phyloP scores from a whole-genome alignment of 1,140 invertebrate species.

The Drosophila carrolli region DNA sequence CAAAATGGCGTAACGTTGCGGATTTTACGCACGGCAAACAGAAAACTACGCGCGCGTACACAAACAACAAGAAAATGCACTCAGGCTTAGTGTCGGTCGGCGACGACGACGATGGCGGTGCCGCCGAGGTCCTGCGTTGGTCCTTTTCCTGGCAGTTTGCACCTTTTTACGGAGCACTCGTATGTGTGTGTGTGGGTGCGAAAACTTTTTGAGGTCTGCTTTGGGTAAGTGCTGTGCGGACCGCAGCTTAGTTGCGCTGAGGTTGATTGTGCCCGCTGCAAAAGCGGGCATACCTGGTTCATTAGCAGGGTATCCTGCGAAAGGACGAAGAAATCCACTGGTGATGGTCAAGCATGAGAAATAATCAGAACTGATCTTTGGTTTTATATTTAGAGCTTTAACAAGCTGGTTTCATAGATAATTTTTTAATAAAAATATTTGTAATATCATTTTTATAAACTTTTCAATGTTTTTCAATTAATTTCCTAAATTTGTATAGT shows the following conservation, averaged over 20 bases:
- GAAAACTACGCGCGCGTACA: constrained; percentile 79
- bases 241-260: constrained; percentile 79
- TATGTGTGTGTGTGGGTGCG: constrained; percentile 58
- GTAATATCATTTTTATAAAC: too few species aligned
- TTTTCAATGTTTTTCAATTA: too few species aligned
- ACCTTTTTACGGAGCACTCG: constrained; percentile 62
- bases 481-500: too few species aligned
- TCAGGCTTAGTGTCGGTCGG: constrained; percentile 81
- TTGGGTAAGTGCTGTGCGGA: constrained; percentile 80
- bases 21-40: constrained; percentile 83
- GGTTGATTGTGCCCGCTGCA: constrained; percentile 62
- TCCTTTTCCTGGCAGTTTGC: constrained; percentile 63
- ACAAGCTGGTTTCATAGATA: too few species aligned
- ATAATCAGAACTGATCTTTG: not conserved
- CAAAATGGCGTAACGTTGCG: constrained; percentile 82
- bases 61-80: constrained; percentile 83
- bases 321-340: constrained; percentile 3
- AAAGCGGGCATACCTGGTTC: constrained; percentile 19
- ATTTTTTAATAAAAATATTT: too few species aligned
- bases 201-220: constrained; percentile 80
- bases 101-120: constrained; percentile 36
- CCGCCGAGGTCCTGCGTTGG: constrained; percentile 40
- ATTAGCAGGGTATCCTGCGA: not conserved
- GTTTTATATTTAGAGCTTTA: not conserved
- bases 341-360: constrained; percentile 1